Conservation (phyloP, 2,888 invertebrate genomes). For the Anoplius nigerrimus region DNA sequence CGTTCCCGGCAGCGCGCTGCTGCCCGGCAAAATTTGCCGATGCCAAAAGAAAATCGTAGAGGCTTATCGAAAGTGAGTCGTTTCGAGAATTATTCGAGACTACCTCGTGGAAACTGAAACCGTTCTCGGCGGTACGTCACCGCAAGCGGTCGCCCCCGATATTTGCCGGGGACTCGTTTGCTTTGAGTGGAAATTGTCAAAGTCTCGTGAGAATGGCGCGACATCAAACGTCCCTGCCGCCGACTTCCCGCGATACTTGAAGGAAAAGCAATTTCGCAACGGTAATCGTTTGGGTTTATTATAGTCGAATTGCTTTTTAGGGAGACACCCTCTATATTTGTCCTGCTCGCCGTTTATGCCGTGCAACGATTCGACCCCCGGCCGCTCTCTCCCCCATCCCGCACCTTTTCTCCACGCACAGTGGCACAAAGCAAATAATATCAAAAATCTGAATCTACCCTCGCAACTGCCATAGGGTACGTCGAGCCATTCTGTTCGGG, state of each 20-base stretch:
- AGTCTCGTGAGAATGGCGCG: slow-evolving; percentile 32
- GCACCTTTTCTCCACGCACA: slow-evolving; percentile 8
- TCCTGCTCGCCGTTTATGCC: slow-evolving; percentile 20
- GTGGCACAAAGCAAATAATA: slow-evolving; percentile 55
- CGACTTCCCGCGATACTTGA: slow-evolving; percentile 17
- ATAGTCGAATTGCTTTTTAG: slow-evolving; percentile 46
- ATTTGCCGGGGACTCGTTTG: no score
- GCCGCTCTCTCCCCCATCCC: no score
- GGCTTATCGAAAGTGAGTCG: no score
- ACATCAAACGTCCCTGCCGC: slow-evolving; percentile 38
- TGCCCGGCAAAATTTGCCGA: neutral
- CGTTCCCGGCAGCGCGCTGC: neutral
- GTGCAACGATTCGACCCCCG: neutral
- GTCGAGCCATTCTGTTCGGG: slow-evolving; percentile 9
- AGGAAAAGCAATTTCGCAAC: slow-evolving; percentile 55
- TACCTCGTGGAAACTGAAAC: no score
- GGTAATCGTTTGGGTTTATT: slow-evolving; percentile 52
- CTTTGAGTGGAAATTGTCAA: neutral
- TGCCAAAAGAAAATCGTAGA: no score
- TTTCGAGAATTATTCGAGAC: no score
- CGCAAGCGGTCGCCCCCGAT: no score
- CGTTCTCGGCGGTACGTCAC: no score
- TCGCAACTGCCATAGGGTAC: slow-evolving; percentile 26
- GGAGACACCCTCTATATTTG: slow-evolving; percentile 41
- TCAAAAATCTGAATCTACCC: slow-evolving; percentile 56